Conservation (phyloP, 2,888 invertebrate genomes). For the Cryptus viduatorius region DNA sequence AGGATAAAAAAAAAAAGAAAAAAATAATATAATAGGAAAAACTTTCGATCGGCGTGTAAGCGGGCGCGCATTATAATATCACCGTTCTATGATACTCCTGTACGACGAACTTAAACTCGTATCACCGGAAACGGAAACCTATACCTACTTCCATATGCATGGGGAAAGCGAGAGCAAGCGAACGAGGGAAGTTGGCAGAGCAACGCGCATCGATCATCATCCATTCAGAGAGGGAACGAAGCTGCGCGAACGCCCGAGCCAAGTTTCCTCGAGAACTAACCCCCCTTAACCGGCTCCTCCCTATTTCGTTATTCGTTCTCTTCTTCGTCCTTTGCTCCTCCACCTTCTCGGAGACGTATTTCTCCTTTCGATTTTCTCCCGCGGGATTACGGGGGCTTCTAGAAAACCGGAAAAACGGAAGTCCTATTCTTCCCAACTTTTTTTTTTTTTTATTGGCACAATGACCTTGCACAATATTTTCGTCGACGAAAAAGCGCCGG, state of each 20-base stretch:
- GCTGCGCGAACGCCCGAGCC: conserved; percentile 36
- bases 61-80: background rate
- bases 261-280: conserved; percentile 50
- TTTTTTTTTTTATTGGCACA: background rate
- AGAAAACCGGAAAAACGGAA: conserved; percentile 23
- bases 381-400: conserved; percentile 33
- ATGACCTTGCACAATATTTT: conserved; percentile 51
- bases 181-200: conserved; percentile 53
- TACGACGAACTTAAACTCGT: conserved; percentile 43
- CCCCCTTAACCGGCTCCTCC: conserved; percentile 33
- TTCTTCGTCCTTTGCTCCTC: conserved; percentile 23
- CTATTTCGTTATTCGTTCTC: conserved; percentile 52
- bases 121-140: conserved; percentile 42
- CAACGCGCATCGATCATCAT: conserved; percentile 69
- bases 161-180: conserved; percentile 18
- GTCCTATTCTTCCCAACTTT: conserved; percentile 6
- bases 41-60: background rate
- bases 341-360: conserved; percentile 13
- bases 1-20: background rate
- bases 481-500: conserved; percentile 31
- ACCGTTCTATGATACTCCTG: conserved; percentile 32
- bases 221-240: conserved; percentile 52
- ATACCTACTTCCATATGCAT: conserved; percentile 36
- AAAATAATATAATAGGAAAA: background rate
- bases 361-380: conserved; percentile 27